A percentile compares a stretch with the other conserved stretches of the same genome.
phyloP scores from a whole-genome alignment of 1,140 invertebrate genomes.

The Vollenhovia emeryi region DNA sequence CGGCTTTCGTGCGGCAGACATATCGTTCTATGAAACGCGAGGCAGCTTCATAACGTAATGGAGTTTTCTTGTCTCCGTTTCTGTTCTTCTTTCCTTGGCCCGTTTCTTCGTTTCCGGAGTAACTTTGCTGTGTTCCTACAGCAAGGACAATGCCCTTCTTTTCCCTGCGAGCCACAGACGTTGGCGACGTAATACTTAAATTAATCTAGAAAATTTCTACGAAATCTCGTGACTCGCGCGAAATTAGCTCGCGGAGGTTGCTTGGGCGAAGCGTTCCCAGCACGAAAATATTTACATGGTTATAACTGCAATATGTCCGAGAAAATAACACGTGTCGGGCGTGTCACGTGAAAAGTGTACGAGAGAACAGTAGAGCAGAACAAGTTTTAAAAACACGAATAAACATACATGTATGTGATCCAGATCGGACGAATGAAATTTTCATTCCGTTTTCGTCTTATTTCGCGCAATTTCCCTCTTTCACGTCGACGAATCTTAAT shows the following conservation, averaged over 20 bases:
- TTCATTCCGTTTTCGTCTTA: neutral
- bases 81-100: constrained; percentile 51
- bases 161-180: constrained; percentile 25
- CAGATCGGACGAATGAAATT: constrained; percentile 34
- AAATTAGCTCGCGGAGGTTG: constrained; percentile 41
- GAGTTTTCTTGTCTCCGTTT: constrained; percentile 57
- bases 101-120: constrained; percentile 56
- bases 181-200: constrained; percentile 56
- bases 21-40: constrained; percentile 50
- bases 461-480: neutral
- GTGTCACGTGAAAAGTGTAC: neutral
- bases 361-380: neutral
- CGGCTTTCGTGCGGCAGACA: constrained; percentile 7
- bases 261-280: neutral
- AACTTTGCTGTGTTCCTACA: constrained; percentile 44
- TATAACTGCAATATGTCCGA: constrained; percentile 2
- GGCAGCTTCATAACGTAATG: constrained; percentile 48
- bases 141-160: constrained; percentile 53
- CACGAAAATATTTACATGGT: constrained; percentile 41
- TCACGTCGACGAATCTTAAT: constrained; percentile 25
- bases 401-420: neutral
- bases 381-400: neutral
- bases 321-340: constrained; percentile 27
- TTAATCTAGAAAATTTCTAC: constrained; percentile 51
- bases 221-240: constrained; percentile 43